Base-by-base conservation (phyloP, 2,113 vertebrate species). In the Castor canadensis region DNA sequence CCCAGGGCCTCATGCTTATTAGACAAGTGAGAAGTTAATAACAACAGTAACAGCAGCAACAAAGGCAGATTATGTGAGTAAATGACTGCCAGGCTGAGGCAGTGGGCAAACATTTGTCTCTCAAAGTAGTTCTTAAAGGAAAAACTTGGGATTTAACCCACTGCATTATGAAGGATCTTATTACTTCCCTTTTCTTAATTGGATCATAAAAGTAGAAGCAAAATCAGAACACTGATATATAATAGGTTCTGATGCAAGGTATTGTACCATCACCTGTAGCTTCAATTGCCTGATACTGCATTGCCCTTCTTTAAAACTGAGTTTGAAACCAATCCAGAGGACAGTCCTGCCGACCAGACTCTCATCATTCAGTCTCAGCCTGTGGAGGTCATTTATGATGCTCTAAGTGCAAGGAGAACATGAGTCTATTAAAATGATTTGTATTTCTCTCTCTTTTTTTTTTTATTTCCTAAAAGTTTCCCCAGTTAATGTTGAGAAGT, bases 301-400 rank as follows among this genome's bases (percentile, higher is more conserved):
- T 99, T 99, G 0, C 99, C 99, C 28, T 98, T 99, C 79, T 99
- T 99, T 47, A 98, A 97, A 19, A 98, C 99, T 6, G 98, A 98
- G 79, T 99, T 99, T 94, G 99, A 99, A 97, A 83, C 98, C 38
- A 99, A 99, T 95, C 99, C 99, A 0, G 98, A 99, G 83, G 98
- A 98, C 49, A 99, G 98, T 43, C 10, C 96, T 0, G 98, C 99
- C 9, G 99, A 99, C 98, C 99, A 99, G 97, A 98, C 99, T 38
- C 98, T 99, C 58, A 71, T 96, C 0, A 97, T 99, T 40, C 97
- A 99, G 86, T 99, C 99, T 0, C 99, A 99, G 97, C 99, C 99
- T 3, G 99, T 99, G 79, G 99, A 99, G 98, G 99, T 99, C 60
- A 99, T 99, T 97, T 99, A 99, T 0, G 99, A 99, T 91, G 99